Conservation (phyloP, 2,797 vertebrate genomes). For the Monodelphis domestica region DNA sequence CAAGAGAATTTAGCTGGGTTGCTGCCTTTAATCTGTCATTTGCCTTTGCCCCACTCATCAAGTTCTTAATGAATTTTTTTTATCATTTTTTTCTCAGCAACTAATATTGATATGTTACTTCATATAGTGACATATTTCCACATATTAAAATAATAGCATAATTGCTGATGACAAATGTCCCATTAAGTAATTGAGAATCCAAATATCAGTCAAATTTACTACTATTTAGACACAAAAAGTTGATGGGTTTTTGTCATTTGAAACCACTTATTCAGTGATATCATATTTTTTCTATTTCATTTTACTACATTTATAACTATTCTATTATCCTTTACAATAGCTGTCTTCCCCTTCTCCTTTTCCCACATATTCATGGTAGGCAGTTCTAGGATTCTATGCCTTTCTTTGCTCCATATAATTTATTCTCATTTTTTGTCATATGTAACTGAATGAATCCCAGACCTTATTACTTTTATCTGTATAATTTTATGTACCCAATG, state of each 20-base stretch:
- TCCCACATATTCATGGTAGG: not conserved
- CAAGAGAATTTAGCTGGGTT: not conserved
- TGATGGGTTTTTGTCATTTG: not conserved
- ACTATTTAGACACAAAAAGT: not conserved
- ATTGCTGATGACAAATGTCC: not conserved
- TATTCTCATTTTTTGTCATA: not conserved
- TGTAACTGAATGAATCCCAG: not conserved
- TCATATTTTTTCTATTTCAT: not conserved
- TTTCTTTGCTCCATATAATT: not conserved
- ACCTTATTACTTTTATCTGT: not conserved
- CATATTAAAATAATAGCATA: not conserved
- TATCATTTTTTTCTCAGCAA: not conserved
- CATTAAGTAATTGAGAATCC: not conserved
- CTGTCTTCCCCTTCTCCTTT: not conserved
- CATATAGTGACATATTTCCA: too few relatives aligned
- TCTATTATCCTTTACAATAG: not conserved
- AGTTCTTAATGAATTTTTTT: not conserved
- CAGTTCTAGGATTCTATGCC: not conserved
- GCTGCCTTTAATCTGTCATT: not conserved
- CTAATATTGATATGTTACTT: not conserved
- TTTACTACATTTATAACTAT: not conserved
- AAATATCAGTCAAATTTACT: not conserved
- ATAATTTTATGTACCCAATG: not conserved
- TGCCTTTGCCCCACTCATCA: not conserved
- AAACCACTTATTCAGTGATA: not conserved